Conservation (phyloP, 2,797 vertebrate species). For the Urosaurus nigricauda region DNA sequence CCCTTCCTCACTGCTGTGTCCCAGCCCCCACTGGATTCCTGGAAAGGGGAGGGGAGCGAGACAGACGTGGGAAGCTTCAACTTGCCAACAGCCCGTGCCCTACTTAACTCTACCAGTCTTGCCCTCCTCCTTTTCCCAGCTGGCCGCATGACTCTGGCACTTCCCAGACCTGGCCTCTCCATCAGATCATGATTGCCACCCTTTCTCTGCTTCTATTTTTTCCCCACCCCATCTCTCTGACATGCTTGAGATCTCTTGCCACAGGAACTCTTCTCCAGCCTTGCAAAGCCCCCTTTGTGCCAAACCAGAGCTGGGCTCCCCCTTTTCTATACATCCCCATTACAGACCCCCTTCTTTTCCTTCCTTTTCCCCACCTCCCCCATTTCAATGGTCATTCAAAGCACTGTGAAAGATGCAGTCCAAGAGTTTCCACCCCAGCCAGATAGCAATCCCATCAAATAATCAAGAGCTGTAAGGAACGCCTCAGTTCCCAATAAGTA, state of each 20-base stretch:
- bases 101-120: not conserved
- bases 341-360: not conserved
- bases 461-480: not conserved
- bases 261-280: not conserved
- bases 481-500: too few relatives aligned
- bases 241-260: not conserved
- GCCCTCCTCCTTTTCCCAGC: not conserved
- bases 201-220: not conserved
- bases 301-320: not conserved
- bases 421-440: not conserved
- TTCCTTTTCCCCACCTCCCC: not conserved
- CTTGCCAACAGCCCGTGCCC: not conserved
- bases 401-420: not conserved
- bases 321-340: not conserved
- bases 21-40: not conserved
- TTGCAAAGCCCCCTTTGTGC: not conserved
- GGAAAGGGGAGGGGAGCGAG: not conserved
- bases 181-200: conserved; percentile 1
- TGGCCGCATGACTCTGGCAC: not conserved
- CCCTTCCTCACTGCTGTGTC: not conserved
- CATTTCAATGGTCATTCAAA: not conserved
- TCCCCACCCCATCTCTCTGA: not conserved
- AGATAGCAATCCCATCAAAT: not conserved
- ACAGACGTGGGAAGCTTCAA: not conserved
- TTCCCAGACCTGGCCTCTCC: not conserved